A percentile compares a stretch with the other conserved stretches of the same genome.
phyloP scores from a whole-genome alignment of 2,113 vertebrate genomes.

The Calypte anna region DNA sequence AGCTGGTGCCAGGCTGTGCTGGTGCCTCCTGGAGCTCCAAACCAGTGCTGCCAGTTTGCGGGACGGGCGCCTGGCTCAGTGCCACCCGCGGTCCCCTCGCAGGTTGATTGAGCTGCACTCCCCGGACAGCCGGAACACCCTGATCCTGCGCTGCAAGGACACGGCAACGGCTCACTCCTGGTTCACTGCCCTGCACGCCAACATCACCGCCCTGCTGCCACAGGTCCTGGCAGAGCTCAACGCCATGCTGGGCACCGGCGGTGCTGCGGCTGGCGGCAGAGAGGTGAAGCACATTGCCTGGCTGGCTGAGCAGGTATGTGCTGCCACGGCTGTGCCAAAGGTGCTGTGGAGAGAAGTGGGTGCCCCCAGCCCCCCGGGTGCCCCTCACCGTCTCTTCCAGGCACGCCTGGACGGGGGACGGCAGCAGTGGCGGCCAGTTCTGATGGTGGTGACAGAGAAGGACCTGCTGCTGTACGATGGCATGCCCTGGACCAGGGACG shows the following conservation, averaged over 20 bases:
- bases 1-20: background rate
- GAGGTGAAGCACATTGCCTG: constrained; percentile 94
- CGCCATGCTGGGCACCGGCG: constrained; percentile 82
- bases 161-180: constrained; percentile 88
- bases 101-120: constrained; percentile 96
- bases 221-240: constrained; percentile 92
- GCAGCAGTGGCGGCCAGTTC: constrained; percentile 87
- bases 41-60: background rate
- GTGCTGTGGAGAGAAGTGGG: background rate
- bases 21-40: background rate
- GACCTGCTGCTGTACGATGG: constrained; percentile 92
- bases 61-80: background rate
- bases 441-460: constrained; percentile 94
- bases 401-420: constrained; percentile 87
- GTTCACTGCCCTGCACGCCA: constrained; percentile 93
- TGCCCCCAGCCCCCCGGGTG: no score
- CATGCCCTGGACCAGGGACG: constrained; percentile 91
- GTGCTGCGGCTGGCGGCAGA: constrained; percentile 73
- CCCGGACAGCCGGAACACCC: constrained; percentile 90
- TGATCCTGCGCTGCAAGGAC: constrained; percentile 94
- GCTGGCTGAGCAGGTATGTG: constrained; percentile 92
- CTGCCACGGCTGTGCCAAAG: background rate
- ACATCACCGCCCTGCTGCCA: constrained; percentile 92
- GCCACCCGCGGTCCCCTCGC: background rate
- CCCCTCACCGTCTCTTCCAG: constrained; percentile 52